These are phyloP conservation scores for Galago senegalensis DNA, from an alignment of 2,797 vertebrate genomes.

Conservation along the genomic window DNA sequence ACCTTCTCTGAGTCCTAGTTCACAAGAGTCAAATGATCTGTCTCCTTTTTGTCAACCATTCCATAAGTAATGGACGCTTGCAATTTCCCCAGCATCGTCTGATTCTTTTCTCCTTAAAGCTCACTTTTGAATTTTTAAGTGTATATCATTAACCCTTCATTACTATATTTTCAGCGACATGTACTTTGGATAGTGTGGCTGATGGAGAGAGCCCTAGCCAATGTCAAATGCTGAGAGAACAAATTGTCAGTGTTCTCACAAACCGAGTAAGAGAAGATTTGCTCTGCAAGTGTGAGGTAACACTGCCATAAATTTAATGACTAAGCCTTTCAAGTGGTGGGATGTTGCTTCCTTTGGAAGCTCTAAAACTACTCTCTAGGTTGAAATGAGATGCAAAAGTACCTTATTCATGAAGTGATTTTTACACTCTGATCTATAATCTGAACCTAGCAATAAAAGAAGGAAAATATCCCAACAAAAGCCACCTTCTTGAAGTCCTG, in stretches of 20 bases:
- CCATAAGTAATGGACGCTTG: not conserved
- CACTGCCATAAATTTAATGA: not conserved
- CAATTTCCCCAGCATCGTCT: not conserved
- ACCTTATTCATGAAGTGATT: not conserved
- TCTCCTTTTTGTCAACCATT: not conserved
- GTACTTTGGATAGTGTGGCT: not conserved
- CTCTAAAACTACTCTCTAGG: not conserved
- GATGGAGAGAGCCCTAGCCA: not conserved
- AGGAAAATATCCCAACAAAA: constrained; percentile 9
- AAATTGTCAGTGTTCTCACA: not conserved
- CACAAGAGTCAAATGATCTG: not conserved
- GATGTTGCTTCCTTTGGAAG: not conserved
- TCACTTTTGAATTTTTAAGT: constrained; percentile 41
- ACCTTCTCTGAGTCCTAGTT: not conserved
- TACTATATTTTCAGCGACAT: not conserved
- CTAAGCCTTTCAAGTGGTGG: not conserved
- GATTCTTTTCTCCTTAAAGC: constrained; percentile 20
- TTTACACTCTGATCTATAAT: not conserved
- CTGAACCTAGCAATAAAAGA: not conserved
- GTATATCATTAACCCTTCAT: constrained; percentile 12
- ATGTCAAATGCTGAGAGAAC: not conserved
- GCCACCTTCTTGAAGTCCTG: not conserved
- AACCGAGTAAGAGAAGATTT: not conserved
- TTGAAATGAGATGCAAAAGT: not conserved
- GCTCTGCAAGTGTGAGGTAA: not conserved